A percentile compares a stretch with the other conserved stretches of the same genome.
These are phyloP conservation scores for Platyscapa corneri DNA, from an alignment of 1,140 invertebrate genomes.

Conservation along the genomic window DNA sequence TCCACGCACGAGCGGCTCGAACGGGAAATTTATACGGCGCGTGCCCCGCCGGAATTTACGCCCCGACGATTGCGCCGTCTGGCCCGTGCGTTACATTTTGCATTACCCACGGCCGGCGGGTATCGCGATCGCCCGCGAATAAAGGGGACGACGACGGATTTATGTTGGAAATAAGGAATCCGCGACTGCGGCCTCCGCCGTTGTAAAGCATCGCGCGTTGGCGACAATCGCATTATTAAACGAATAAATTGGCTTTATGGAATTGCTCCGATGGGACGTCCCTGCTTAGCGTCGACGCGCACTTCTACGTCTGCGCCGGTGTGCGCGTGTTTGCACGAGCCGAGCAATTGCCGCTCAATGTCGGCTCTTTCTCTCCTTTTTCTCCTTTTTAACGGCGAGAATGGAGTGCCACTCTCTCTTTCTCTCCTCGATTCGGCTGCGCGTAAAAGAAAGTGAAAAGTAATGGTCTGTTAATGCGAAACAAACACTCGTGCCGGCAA, in stretches of 20 bases:
- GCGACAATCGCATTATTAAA: no score
- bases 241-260: no score
- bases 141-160: neutral
- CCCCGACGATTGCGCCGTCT: neutral
- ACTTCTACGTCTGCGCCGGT: no score
- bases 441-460: neutral
- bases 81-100: slow-evolving; percentile 3
- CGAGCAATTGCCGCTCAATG: no score
- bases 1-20: neutral
- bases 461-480: slow-evolving; percentile 10
- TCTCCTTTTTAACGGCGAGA: no score
- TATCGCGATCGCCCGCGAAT: neutral
- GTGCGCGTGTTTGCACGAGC: no score
- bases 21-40: neutral
- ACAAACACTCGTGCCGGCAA: neutral
- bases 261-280: neutral
- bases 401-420: no score
- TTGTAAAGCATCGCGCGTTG: no score
- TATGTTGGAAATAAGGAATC: neutral
- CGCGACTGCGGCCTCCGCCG: no score
- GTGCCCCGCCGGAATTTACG: neutral
- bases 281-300: no score
- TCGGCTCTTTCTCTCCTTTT: no score
- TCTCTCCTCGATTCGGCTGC: no score
- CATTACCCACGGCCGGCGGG: neutral